Evolutionary conservation across 1,140 invertebrate species (phyloP), one percentile per base, ranked within the genome.

Genomic region (Zaprionus kolodkinae): DNA sequence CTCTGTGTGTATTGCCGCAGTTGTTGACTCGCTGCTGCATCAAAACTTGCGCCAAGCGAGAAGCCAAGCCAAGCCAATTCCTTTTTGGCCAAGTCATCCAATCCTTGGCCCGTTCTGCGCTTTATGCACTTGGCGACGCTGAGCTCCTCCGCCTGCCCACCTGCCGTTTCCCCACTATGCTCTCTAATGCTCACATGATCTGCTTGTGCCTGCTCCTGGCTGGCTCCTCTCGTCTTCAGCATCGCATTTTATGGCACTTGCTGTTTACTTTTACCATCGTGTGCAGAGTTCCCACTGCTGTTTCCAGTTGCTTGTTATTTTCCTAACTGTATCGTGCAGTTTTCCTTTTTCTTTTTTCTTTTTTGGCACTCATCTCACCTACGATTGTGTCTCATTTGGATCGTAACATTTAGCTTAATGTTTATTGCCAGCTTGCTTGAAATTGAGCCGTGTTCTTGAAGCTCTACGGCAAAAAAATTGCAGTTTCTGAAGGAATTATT

Each of bases 341-440:
- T 66, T 40, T 25, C 17, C 40, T 43, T 52, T 62, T 25, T 38
- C 38, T 64, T 48, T 57, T 60, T 38, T 43, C 63, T 52, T 54
- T 56, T 59, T 64, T 73, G 61, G 12, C 43, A 54, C 69, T 77
- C 56, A 17, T 50, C 45, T 52, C 36, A 36, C 69, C 55, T 48
- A 36, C 17, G 54, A 67, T 57, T 52, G 43, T 60, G 84, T 87
- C 85, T 89, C 85, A 89, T 81, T 85, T 89, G 81, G 75, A 85
- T 89, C 85, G 78, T 89, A 85, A 89, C 81, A 85, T 76, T 87
- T 79, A 72, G 70, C 64, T 75, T 89, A 81, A 89, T 89, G 78
- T 76, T 85, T 89, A 81, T 79, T 69, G 38, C 36, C 36, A 54
- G 69, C 60, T 74, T 63, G 66, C 56, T 43, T 21, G 17, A 75